Percentiles rank a stretch among this genome's conserved stretches.
phyloP scores from a whole-genome alignment of 2,888 invertebrate genomes.

The Leptogaster cylindrica region DNA sequence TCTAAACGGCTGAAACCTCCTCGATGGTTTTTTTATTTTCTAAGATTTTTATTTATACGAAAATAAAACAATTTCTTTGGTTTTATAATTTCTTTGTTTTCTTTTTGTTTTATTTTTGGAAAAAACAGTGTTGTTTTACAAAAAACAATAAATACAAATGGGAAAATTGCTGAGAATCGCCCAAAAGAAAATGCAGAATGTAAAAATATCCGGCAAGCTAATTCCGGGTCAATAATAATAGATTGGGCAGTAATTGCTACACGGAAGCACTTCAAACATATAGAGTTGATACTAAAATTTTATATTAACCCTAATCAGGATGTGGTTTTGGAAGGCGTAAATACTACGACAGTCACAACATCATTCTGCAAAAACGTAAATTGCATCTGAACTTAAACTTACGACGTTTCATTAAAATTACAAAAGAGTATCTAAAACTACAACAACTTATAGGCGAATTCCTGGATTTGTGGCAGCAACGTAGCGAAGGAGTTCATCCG shows the following conservation, averaged over 20 bases:
- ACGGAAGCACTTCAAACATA: background rate
- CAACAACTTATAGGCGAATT: constrained; percentile 72
- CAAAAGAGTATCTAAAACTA: constrained; percentile 35
- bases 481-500: constrained; percentile 85
- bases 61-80: too few relatives aligned
- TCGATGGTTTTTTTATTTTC: too few relatives aligned
- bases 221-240: too few relatives aligned
- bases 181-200: too few relatives aligned
- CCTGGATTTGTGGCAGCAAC: constrained; percentile 84
- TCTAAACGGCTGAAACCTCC: too few relatives aligned
- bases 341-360: constrained; percentile 16
- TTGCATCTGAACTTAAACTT: constrained; percentile 29
- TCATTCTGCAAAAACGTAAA: constrained; percentile 18
- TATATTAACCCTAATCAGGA: background rate
- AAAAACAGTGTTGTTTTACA: constrained; percentile 1
- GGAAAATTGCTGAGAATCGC: background rate
- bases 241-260: too few relatives aligned
- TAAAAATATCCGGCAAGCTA: too few relatives aligned
- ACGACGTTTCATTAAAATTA: constrained; percentile 33
- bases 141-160: constrained; percentile 11
- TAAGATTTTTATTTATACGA: too few relatives aligned
- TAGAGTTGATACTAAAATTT: background rate
- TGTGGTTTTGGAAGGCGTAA: too few relatives aligned
- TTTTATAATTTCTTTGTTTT: constrained; percentile 2
- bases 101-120: constrained; percentile 7